Conservation (phyloP, 2,888 invertebrate species). For the Dorcus parallelipipedus region DNA sequence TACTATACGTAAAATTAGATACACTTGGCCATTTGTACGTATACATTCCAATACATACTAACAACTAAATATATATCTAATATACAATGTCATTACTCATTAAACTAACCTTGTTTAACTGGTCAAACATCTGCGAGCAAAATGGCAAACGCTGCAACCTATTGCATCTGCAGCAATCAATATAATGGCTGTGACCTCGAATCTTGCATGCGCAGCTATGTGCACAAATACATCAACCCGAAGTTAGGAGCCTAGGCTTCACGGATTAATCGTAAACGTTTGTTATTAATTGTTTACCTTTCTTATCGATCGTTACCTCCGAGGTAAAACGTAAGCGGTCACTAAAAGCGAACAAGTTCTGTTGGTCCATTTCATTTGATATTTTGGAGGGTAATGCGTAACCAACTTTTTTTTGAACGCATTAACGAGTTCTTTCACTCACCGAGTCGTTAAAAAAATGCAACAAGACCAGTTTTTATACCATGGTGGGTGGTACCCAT, state of each 20-base stretch:
- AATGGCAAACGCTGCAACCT: slow-evolving; percentile 22
- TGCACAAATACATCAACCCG: background rate
- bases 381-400: background rate
- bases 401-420: background rate
- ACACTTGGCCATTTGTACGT: too few relatives aligned
- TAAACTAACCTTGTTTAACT: slow-evolving; percentile 20
- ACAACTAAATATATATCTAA: background rate
- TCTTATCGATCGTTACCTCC: too few relatives aligned
- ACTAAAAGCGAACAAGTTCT: background rate
- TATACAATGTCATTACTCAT: slow-evolving; percentile 4
- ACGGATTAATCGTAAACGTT: background rate
- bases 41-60: too few relatives aligned
- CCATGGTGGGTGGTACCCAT: slow-evolving; percentile 22
- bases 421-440: slow-evolving; percentile 4
- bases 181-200: slow-evolving; percentile 33
- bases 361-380: background rate
- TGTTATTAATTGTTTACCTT: slow-evolving; percentile 8
- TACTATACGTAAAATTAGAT: too few relatives aligned
- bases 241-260: background rate
- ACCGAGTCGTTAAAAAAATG: slow-evolving; percentile 11
- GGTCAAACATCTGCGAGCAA: slow-evolving; percentile 29
- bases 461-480: slow-evolving; percentile 19
- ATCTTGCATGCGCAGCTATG: slow-evolving; percentile 21
- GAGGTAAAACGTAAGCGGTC: background rate
- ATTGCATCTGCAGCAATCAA: slow-evolving; percentile 37